These are phyloP conservation scores for Drosophila borborema DNA, from an alignment of 2,888 invertebrate genomes.

Conservation along the genomic window DNA sequence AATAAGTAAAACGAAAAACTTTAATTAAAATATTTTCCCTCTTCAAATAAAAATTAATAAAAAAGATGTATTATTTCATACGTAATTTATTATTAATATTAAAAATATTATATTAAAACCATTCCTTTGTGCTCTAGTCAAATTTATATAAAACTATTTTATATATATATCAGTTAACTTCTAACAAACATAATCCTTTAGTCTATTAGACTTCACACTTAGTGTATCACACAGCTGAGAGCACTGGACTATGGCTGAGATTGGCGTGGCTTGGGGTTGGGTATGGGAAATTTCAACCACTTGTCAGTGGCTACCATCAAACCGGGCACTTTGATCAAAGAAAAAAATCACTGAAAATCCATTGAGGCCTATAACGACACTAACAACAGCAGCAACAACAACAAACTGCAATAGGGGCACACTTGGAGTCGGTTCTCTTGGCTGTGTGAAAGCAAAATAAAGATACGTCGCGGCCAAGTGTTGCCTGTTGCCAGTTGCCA, in stretches of 20 bases:
- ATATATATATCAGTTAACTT: neutral
- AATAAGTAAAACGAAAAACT: too few relatives aligned
- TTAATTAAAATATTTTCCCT: too few relatives aligned
- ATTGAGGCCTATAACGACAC: slow-evolving; percentile 79
- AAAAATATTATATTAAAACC: neutral
- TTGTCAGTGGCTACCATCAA: slow-evolving; percentile 73
- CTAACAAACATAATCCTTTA: neutral
- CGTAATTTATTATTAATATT: too few relatives aligned
- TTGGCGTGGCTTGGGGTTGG: slow-evolving; percentile 46
- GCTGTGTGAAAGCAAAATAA: slow-evolving; percentile 75
- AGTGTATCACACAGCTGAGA: slow-evolving; percentile 42
- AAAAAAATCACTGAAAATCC: slow-evolving; percentile 75
- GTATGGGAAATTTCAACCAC: slow-evolving; percentile 76
- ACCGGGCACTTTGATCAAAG: slow-evolving; percentile 79
- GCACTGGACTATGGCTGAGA: slow-evolving; percentile 26
- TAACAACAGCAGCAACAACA: slow-evolving; percentile 30
- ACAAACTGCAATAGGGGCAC: slow-evolving; percentile 55
- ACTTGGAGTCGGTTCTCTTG: slow-evolving; percentile 53
- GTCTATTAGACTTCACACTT: neutral
- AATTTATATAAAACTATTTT: neutral
- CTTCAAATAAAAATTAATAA: too few relatives aligned
- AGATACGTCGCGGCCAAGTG: slow-evolving; percentile 77
- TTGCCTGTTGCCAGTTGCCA: slow-evolving; percentile 58
- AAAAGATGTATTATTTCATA: too few relatives aligned
- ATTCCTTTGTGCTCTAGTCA: neutral